Base-by-base conservation (phyloP, 2,797 vertebrate species). In the Aldrovandia affinis region DNA sequence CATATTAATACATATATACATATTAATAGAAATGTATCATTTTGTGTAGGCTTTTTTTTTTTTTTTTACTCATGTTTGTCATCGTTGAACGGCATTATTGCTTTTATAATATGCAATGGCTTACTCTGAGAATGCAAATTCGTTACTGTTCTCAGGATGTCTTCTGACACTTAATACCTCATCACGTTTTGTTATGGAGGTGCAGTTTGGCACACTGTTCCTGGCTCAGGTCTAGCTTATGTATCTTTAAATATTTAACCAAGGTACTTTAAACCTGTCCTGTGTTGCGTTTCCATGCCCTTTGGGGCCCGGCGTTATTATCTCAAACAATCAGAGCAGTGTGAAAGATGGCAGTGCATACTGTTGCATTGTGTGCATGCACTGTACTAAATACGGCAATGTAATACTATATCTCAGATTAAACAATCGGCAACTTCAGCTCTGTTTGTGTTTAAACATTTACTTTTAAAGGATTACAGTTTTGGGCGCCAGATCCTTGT, bases 361-460 rank as follows among this genome's bases (percentile, higher is more conserved):
- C 52, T 80, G 50, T 89, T 92, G 82, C 25, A 89, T 92, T 93
- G 91, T 93, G 93, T 93, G 92, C 92, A 92, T 93, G 93, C 91
- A 92, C 89, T 82, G 90, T 90, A 92, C 90, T 89, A 88, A 92
- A 94, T 89, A 84, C 90, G 91, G 91, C 92, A 92, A 91, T 94
- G 94, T 95, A 96, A 96, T 90, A 93, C 91, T 95, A 94, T 95
- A 95, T 95, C 86, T 78, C 92, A 95, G 93, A 94, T 96, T 95
- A 95, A 95, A 96, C 95, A 95, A 90, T 95, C 94, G 94, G 91
- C 93, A 92, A 90, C 89, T 93, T 91, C 90, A 92, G 93, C 94
- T 92, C 92, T 95, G 95, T 96, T 95, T 96, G 95, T 92, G 91
- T 96, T 95, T 93, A 94, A 96, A 95, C 94, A 93, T 95, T 95